Conservation (phyloP, 2,113 vertebrate genomes). For the Petromus typicus region DNA sequence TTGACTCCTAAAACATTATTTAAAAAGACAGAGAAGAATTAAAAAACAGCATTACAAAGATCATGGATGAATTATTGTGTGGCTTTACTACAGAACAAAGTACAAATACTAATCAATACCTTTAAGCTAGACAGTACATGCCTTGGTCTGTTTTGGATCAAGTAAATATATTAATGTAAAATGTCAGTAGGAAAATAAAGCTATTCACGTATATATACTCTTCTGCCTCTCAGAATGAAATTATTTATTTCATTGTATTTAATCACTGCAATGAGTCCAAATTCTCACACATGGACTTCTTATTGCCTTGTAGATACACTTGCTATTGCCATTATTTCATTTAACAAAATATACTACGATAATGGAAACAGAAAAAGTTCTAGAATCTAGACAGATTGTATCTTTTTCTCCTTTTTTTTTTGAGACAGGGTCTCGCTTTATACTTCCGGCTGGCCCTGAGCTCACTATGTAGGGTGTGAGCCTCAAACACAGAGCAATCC, state of each 20-base stretch:
- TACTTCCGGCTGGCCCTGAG: too few species aligned
- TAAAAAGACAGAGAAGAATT: constrained; percentile 47
- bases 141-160: not conserved
- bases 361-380: constrained; percentile 11
- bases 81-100: constrained; percentile 30
- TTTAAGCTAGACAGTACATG: not conserved
- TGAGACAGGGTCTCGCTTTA: too few species aligned
- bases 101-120: not conserved
- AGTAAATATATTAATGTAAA: not conserved
- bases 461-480: too few species aligned
- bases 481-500: too few species aligned
- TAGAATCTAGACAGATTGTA: not conserved
- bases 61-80: not conserved
- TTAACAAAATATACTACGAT: constrained; percentile 41
- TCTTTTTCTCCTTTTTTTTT: too few species aligned
- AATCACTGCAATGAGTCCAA: not conserved
- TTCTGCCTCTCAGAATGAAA: not conserved
- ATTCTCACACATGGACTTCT: not conserved
- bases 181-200: not conserved
- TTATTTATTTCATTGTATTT: constrained; percentile 15
- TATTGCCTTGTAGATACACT: not conserved
- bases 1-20: constrained; percentile 92
- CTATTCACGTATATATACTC: not conserved
- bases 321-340: not conserved
- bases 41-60: not conserved